Evolutionary conservation across 2,113 vertebrate species (phyloP).

Genomic region (Pterocles orientalis): DNA sequence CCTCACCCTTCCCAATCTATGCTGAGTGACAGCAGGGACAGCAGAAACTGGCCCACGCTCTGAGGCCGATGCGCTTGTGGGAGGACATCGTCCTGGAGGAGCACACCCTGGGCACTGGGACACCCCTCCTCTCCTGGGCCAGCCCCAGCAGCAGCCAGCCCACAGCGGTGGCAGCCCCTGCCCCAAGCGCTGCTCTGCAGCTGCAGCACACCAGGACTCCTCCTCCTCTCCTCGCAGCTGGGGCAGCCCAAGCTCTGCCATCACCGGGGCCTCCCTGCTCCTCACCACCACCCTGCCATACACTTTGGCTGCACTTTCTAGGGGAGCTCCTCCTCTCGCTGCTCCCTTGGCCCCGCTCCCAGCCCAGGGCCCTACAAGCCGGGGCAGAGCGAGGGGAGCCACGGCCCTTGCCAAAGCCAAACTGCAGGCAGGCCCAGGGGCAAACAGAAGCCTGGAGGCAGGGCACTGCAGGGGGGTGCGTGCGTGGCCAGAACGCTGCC

Average conservation of each 20-base stretch:
- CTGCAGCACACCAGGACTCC: not conserved
- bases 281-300: not conserved
- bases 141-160: not conserved
- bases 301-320: not conserved
- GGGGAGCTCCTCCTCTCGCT: not conserved
- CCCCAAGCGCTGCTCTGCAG: not conserved
- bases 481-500: not conserved
- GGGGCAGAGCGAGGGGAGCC: not conserved
- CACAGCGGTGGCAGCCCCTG: not conserved
- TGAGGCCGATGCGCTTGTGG: not conserved
- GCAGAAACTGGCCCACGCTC: not conserved
- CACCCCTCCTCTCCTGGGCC: not conserved
- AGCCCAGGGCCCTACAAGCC: not conserved
- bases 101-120: not conserved
- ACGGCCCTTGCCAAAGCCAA: not conserved
- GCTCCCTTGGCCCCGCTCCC: not conserved
- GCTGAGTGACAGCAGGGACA: not conserved
- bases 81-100: not conserved
- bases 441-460: not conserved
- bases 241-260: not conserved
- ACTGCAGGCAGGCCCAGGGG: not conserved
- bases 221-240: not conserved
- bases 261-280: not conserved
- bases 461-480: not conserved
- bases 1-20: too few relatives aligned